A percentile compares a stretch with the other conserved stretches of the same genome.
These are phyloP conservation scores for Notodonta ziczac DNA, from an alignment of 2,888 invertebrate species.

Conservation along the genomic window DNA sequence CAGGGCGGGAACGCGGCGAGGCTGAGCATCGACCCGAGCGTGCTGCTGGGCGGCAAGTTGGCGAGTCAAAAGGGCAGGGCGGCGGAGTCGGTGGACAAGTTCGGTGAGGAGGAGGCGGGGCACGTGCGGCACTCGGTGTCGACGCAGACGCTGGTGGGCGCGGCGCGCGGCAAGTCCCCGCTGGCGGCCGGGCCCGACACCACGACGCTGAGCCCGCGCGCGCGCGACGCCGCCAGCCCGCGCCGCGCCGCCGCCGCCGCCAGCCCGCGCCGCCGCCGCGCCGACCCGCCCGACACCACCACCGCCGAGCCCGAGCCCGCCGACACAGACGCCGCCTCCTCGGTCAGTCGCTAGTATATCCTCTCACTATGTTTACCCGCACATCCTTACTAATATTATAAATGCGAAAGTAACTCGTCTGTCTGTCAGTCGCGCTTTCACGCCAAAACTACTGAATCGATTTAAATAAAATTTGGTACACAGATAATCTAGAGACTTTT, in stretches of 20 bases:
- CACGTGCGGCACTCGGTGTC: constrained; percentile 88
- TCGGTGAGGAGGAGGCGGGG: constrained; percentile 17
- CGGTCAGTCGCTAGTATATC: constrained; percentile 53
- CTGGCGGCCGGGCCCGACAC: constrained; percentile 89
- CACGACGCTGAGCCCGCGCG: constrained; percentile 92
- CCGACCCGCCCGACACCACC: constrained; percentile 71
- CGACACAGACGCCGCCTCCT: constrained; percentile 60
- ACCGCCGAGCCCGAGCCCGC: constrained; percentile 75
- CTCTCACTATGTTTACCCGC: neutral
- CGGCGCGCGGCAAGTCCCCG: constrained; percentile 45
- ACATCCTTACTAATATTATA: too few relatives aligned
- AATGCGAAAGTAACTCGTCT: too few relatives aligned
- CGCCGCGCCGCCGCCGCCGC: constrained; percentile 55
- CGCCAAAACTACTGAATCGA: too few relatives aligned
- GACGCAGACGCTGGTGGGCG: constrained; percentile 88
- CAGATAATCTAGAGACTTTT: too few relatives aligned
- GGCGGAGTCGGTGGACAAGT: constrained; percentile 42
- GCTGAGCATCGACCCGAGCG: constrained; percentile 85
- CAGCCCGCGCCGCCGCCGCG: constrained; percentile 25
- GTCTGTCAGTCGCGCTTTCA: too few relatives aligned
- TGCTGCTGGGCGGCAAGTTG: constrained; percentile 71
- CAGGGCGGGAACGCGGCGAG: constrained; percentile 68
- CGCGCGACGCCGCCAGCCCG: constrained; percentile 62
- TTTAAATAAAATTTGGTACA: too few relatives aligned
- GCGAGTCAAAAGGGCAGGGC: constrained; percentile 49